Conservation (phyloP, 30 jellyfish, hydroid and myxozoan species). For the Nemopilema nomurai region DNA sequence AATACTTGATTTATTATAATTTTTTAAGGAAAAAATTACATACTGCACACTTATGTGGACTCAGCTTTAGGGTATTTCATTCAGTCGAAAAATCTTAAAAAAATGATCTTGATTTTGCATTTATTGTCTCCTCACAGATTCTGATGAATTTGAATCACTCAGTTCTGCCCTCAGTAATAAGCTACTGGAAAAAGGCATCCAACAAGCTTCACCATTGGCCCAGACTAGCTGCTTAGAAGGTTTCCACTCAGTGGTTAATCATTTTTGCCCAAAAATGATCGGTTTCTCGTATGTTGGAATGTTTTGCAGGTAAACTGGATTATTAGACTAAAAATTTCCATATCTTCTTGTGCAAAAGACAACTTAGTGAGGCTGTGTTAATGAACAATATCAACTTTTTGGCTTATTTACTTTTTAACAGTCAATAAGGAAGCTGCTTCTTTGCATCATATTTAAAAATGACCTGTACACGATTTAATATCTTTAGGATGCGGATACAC, state of each 20-base stretch:
- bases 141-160: neutral
- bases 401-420: neutral
- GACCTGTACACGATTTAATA: neutral
- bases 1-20: neutral
- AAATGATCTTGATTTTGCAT: neutral
- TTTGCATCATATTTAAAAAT: neutral
- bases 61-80: neutral
- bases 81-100: neutral
- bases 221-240: slow-evolving; percentile 56
- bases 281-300: slow-evolving; percentile 31
- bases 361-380: neutral
- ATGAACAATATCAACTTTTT: neutral
- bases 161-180: slow-evolving; percentile 20
- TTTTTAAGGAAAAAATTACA: neutral
- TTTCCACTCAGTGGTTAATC: slow-evolving; percentile 46
- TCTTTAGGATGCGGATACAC: neutral
- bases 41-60: neutral
- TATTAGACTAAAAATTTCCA: neutral
- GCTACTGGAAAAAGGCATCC: slow-evolving; percentile 14
- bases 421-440: neutral
- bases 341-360: neutral
- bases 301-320: neutral
- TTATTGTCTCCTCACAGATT: neutral
- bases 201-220: slow-evolving; percentile 36
- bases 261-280: slow-evolving; percentile 47